A percentile compares a stretch with the other conserved stretches of the same genome.
Evolutionary conservation across 2,888 invertebrate genomes (phyloP).

Genomic region (Nesidiocoris tenuis): DNA sequence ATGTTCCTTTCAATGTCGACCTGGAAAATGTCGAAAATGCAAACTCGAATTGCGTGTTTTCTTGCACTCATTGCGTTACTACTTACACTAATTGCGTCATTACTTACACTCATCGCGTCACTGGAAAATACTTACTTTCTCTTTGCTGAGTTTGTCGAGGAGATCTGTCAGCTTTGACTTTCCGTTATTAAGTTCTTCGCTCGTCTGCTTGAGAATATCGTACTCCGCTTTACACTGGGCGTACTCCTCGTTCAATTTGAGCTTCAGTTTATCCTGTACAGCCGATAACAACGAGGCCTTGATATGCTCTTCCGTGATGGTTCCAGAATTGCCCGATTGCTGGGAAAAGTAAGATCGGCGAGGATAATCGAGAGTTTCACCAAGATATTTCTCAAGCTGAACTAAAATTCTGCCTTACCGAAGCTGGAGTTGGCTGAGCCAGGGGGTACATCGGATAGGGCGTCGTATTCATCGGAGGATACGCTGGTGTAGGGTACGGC

Average conservation of each 20-base stretch:
- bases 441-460: conserved; percentile 32
- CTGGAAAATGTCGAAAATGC: conserved; percentile 54
- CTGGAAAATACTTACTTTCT: too few relatives aligned
- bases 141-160: conserved; percentile 71
- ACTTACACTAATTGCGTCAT: too few relatives aligned
- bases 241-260: conserved; percentile 84
- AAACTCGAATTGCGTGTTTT: too few relatives aligned
- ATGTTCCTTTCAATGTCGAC: conserved; percentile 82
- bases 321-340: conserved; percentile 58
- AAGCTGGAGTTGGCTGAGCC: conserved; percentile 29
- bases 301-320: conserved; percentile 94
- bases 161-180: conserved; percentile 79
- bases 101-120: too few relatives aligned
- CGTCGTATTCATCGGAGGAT: conserved; percentile 2
- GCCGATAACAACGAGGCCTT: conserved; percentile 90
- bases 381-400: not conserved
- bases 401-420: too few relatives aligned
- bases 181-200: conserved; percentile 82
- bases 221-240: conserved; percentile 89
- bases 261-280: conserved; percentile 88
- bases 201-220: conserved; percentile 82
- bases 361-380: conserved; percentile 1
- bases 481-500: conserved; percentile 23
- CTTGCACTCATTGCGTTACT: too few relatives aligned
- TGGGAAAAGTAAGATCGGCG: conserved; percentile 7